Conservation (phyloP, 2,113 vertebrate species). For the Melospiza melodia region DNA sequence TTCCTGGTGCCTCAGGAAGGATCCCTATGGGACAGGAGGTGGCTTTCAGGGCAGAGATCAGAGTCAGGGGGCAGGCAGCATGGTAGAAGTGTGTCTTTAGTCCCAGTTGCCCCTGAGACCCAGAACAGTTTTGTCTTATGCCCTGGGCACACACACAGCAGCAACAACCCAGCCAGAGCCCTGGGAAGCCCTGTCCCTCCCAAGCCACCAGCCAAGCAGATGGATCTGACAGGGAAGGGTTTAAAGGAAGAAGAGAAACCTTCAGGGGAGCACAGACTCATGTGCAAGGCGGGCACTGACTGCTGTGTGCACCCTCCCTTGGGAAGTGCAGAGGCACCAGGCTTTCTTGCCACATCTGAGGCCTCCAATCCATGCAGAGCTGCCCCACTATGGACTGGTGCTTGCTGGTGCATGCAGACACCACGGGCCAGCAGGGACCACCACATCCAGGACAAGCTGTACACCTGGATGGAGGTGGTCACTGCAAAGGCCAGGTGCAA, state of each 20-base stretch:
- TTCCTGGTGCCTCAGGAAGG: not conserved
- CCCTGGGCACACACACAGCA: not conserved
- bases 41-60: not conserved
- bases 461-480: not conserved
- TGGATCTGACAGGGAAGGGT: not conserved
- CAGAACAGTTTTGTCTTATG: not conserved
- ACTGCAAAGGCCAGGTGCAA: not conserved
- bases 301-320: not conserved
- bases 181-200: not conserved
- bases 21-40: not conserved
- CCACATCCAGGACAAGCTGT: not conserved
- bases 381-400: not conserved
- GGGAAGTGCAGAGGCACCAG: not conserved
- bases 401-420: not conserved
- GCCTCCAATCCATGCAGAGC: accelerated
- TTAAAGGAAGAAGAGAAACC: not conserved
- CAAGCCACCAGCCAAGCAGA: not conserved
- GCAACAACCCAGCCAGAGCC: not conserved
- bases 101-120: not conserved
- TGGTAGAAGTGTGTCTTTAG: not conserved
- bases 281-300: too few relatives aligned
- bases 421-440: accelerated
- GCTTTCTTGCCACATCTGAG: not conserved
- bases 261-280: accelerated
- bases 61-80: not conserved